Conservation (phyloP, 2,888 invertebrate genomes). For the Euplexia lucipara region DNA sequence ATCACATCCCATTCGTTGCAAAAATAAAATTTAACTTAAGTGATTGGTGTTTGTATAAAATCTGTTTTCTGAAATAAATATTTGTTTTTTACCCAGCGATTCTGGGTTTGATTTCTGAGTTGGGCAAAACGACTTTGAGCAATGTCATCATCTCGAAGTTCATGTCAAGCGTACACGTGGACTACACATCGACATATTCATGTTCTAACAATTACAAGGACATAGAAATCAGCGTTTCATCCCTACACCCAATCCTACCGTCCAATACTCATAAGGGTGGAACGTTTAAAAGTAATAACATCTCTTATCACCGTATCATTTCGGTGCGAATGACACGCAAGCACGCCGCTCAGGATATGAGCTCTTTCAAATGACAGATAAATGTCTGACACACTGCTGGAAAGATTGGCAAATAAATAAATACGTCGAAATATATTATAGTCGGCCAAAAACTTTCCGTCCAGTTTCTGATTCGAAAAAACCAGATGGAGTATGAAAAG, state of each 20-base stretch:
- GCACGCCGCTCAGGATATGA: constrained; percentile 69
- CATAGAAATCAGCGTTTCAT: constrained; percentile 3
- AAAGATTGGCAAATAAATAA: constrained; percentile 17
- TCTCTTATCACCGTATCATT: constrained; percentile 72
- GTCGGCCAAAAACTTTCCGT: background rate
- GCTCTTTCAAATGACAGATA: constrained; percentile 68
- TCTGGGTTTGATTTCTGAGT: too few relatives aligned
- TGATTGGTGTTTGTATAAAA: too few relatives aligned
- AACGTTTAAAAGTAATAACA: constrained; percentile 72
- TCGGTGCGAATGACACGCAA: constrained; percentile 66
- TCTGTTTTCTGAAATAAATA: too few relatives aligned
- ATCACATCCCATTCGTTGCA: too few relatives aligned
- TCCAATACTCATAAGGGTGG: constrained; percentile 50
- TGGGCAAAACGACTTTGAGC: too few relatives aligned
- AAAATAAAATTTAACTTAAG: too few relatives aligned
- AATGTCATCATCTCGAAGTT: too few relatives aligned
- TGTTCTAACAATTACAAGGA: background rate
- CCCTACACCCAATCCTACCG: background rate
- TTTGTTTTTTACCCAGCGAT: too few relatives aligned
- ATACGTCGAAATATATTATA: constrained; percentile 15
- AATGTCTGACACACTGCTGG: constrained; percentile 52
- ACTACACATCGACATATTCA: background rate
- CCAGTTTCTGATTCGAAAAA: background rate
- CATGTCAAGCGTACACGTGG: too few relatives aligned
- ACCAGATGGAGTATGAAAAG: background rate